Evolutionary conservation across 2,888 invertebrate genomes (phyloP).

Genomic region (Mythimna pallens): DNA sequence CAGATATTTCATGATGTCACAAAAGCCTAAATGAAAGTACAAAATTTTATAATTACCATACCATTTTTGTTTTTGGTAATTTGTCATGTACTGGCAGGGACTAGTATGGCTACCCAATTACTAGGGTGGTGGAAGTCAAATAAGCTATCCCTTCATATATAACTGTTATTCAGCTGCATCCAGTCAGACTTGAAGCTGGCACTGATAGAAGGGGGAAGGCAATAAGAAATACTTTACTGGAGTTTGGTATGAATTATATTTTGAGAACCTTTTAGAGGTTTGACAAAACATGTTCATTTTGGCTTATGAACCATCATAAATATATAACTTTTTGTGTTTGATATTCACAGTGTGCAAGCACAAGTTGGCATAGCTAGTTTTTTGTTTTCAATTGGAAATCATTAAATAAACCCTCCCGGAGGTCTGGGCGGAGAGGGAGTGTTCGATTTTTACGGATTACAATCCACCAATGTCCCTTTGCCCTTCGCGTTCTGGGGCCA

Average conservation of each 20-base stretch:
- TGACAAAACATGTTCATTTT: constrained; percentile 19
- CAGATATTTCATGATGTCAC: background rate
- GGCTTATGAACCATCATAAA: constrained; percentile 36
- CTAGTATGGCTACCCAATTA: too few relatives aligned
- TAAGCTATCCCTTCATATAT: background rate
- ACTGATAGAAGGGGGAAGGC: background rate
- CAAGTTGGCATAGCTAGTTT: constrained; percentile 52
- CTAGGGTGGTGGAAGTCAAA: background rate
- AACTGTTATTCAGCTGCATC: background rate
- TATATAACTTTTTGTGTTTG: constrained; percentile 27
- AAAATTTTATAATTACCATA: background rate
- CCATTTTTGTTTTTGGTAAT: background rate
- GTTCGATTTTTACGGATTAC: too few relatives aligned
- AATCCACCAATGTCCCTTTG: too few relatives aligned
- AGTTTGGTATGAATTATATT: background rate
- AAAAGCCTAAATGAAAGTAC: constrained; percentile 19
- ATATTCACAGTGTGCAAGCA: constrained; percentile 56
- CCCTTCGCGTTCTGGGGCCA: too few relatives aligned
- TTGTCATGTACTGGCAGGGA: background rate
- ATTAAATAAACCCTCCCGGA: too few relatives aligned
- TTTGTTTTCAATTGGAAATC: too few relatives aligned
- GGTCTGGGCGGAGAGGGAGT: too few relatives aligned
- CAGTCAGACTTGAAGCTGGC: background rate
- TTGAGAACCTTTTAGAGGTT: background rate
- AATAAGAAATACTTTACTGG: background rate